Percentiles rank a stretch among this genome's conserved stretches.
Conservation (phyloP, 1,140 invertebrate species). For the Listronotus oregonensis region DNA sequence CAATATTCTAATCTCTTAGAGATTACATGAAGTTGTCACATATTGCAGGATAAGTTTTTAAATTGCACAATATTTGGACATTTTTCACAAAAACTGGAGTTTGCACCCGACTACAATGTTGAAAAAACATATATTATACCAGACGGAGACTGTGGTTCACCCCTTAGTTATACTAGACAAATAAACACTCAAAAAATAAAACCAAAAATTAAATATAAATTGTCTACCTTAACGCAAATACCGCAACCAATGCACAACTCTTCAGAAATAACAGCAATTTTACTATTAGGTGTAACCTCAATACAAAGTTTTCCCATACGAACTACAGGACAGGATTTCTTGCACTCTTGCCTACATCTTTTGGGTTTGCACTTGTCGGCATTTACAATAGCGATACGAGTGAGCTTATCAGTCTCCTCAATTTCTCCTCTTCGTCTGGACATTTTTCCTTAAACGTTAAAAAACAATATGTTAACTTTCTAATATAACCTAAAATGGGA, state of each 20-base stretch:
- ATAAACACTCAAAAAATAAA: too few relatives aligned
- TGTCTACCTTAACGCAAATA: slow-evolving; percentile 89
- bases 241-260: slow-evolving; percentile 99
- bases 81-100: too few relatives aligned
- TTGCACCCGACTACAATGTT: too few relatives aligned
- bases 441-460: slow-evolving; percentile 59
- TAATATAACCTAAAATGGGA: slow-evolving; percentile 38
- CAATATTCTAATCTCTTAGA: too few relatives aligned
- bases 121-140: too few relatives aligned
- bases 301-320: slow-evolving; percentile 99
- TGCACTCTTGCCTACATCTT: slow-evolving; percentile 98
- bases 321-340: slow-evolving; percentile 97
- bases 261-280: slow-evolving; percentile 97
- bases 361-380: slow-evolving; percentile 99
- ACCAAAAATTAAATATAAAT: background rate
- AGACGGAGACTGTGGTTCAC: too few relatives aligned
- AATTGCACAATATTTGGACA: too few relatives aligned
- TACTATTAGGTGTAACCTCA: slow-evolving; percentile 96
- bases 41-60: too few relatives aligned
- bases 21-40: too few relatives aligned
- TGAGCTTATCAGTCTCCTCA: slow-evolving; percentile 89
- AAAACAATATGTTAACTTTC: slow-evolving; percentile 43
- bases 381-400: slow-evolving; percentile 98
- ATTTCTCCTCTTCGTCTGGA: slow-evolving; percentile 70
- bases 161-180: too few relatives aligned